Evolutionary conservation across 2,113 vertebrate genomes (phyloP).

Genomic region (Takifugu flavidus): DNA sequence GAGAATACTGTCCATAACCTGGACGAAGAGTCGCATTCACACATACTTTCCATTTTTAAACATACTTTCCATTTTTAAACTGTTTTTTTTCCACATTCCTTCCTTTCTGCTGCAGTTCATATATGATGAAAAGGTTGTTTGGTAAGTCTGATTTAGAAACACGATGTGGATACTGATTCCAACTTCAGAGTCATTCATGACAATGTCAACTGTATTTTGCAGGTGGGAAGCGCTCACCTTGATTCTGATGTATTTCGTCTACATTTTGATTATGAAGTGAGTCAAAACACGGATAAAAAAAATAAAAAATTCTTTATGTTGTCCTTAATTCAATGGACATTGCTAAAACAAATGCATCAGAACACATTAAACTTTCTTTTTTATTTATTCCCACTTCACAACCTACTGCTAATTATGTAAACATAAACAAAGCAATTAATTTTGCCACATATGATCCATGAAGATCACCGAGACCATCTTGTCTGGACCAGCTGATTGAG

Average conservation of each 20-base stretch:
- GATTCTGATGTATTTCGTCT: conserved; percentile 90
- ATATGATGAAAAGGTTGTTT: conserved; percentile 94
- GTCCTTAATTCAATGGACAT: too few species aligned
- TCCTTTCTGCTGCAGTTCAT: conserved; percentile 85
- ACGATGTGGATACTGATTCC: not conserved
- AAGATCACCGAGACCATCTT: too few species aligned
- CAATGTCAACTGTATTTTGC: conserved; percentile 7
- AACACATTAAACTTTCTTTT: too few species aligned
- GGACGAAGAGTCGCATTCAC: not conserved
- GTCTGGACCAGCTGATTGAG: too few species aligned
- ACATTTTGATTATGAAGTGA: conserved; percentile 99
- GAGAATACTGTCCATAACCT: conserved; percentile 49
- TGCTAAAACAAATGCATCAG: too few species aligned
- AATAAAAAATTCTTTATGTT: not conserved
- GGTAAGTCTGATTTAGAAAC: conserved; percentile 78
- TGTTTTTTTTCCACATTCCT: conserved; percentile 53
- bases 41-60: not conserved
- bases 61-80: conserved; percentile 1
- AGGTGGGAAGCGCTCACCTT: conserved; percentile 96
- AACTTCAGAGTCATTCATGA: not conserved
- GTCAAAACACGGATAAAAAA: conserved; percentile 34
- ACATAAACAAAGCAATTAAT: too few species aligned
- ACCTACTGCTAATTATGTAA: too few species aligned
- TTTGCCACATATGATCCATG: too few species aligned
- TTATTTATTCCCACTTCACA: too few species aligned